Percentiles rank a stretch among this genome's conserved stretches.
Conservation (phyloP, 2,888 invertebrate species). For the Barypeithes pellucidus region DNA sequence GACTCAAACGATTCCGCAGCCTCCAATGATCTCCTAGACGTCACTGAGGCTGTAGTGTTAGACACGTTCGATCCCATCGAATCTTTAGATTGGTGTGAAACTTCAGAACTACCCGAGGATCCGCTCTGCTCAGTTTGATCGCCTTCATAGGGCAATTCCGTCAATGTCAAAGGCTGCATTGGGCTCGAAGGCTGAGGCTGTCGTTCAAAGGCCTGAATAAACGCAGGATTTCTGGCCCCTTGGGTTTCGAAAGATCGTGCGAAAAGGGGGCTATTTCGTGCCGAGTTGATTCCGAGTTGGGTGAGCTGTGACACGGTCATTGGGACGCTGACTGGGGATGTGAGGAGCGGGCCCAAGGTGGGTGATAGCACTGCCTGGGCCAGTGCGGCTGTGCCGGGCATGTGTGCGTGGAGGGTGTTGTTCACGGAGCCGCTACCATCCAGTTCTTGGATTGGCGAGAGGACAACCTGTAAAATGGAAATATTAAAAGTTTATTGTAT, state of each 20-base stretch:
- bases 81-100: conserved; percentile 65
- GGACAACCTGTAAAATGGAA: conserved; percentile 77
- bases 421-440: conserved; percentile 82
- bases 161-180: conserved; percentile 58
- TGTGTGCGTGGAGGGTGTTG: conserved; percentile 80
- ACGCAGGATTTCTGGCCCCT: conserved; percentile 57
- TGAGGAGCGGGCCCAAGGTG: conserved; percentile 71
- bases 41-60: conserved; percentile 64
- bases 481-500: no score
- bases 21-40: conserved; percentile 58
- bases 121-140: conserved; percentile 61
- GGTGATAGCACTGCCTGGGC: conserved; percentile 86
- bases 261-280: conserved; percentile 71
- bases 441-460: conserved; percentile 89
- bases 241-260: conserved; percentile 58
- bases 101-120: conserved; percentile 66
- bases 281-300: conserved; percentile 71
- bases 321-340: conserved; percentile 73
- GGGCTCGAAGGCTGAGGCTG: conserved; percentile 42
- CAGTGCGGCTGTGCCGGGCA: conserved; percentile 83
- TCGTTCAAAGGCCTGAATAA: conserved; percentile 62
- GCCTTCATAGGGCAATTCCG: conserved; percentile 59
- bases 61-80: conserved; percentile 67
- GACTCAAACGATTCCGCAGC: conserved; percentile 12
- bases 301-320: conserved; percentile 78